Evolutionary conservation across 2,797 vertebrate genomes (phyloP).

Genomic region (Morelia viridis): DNA sequence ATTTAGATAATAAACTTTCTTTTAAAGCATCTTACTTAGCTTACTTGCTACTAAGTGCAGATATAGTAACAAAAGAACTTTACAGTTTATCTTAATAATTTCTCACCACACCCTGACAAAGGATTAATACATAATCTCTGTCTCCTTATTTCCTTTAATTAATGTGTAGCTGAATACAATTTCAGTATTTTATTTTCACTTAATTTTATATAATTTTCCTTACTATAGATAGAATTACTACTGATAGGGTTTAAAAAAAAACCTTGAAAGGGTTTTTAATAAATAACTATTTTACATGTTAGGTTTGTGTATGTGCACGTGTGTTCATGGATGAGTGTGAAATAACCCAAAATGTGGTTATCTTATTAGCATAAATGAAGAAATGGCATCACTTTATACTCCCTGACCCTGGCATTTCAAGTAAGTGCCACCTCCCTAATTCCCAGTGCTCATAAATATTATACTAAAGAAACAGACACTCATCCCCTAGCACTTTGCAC

Average conservation of each 20-base stretch:
- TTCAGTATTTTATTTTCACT: not conserved
- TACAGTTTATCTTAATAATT: not conserved
- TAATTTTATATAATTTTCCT: not conserved
- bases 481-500: constrained; percentile 40
- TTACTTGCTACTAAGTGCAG: not conserved
- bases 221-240: fast-evolving
- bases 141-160: not conserved
- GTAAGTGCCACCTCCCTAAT: constrained; percentile 33
- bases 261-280: not conserved
- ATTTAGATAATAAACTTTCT: not conserved
- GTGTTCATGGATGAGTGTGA: not conserved
- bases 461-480: constrained; percentile 42
- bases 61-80: not conserved
- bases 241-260: not conserved
- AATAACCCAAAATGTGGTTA: not conserved
- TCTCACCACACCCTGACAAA: not conserved
- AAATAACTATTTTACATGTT: not conserved
- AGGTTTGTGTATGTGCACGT: not conserved
- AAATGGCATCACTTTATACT: constrained; percentile 35
- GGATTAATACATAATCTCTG: fast-evolving
- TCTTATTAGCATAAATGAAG: constrained; percentile 9
- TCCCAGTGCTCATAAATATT: constrained; percentile 65
- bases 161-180: constrained; percentile 1
- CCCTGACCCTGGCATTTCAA: constrained; percentile 31
- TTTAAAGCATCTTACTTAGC: not conserved